Percentiles rank a stretch among this genome's conserved stretches.
Evolutionary conservation across 2,797 vertebrate species (phyloP).

Genomic region (Enteromius argenteus): DNA sequence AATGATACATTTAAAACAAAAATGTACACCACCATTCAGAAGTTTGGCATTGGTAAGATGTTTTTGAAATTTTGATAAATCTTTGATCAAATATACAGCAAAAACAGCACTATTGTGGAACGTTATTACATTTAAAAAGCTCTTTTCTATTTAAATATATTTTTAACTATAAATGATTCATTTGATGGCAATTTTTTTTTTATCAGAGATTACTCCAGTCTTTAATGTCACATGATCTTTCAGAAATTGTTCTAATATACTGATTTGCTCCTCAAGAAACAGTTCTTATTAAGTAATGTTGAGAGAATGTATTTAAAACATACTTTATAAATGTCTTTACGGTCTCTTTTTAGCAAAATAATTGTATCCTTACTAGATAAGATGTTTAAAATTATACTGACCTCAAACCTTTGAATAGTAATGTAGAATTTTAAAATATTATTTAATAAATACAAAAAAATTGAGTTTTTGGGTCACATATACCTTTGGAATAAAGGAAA

Average conservation of each 20-base stretch:
- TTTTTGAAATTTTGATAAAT: not conserved
- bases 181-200: not conserved
- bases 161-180: not conserved
- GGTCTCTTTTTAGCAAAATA: not conserved
- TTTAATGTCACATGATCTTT: not conserved
- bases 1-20: not conserved
- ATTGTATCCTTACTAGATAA: not conserved
- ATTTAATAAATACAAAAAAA: not conserved
- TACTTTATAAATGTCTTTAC: not conserved
- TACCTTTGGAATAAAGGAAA: slow-evolving; percentile 82
- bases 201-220: too few species aligned
- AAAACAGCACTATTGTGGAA: not conserved
- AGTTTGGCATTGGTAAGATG: not conserved
- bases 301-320: not conserved
- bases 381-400: not conserved
- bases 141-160: not conserved
- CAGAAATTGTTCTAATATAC: not conserved
- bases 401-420: not conserved
- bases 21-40: not conserved
- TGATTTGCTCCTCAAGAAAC: not conserved
- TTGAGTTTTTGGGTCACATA: not conserved
- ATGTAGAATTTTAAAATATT: not conserved
- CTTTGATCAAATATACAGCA: not conserved
- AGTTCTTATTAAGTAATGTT: not conserved
- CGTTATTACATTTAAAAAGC: not conserved